Evolutionary conservation across 2,888 invertebrate genomes (phyloP).

Genomic region (Priocnemis perturbator): DNA sequence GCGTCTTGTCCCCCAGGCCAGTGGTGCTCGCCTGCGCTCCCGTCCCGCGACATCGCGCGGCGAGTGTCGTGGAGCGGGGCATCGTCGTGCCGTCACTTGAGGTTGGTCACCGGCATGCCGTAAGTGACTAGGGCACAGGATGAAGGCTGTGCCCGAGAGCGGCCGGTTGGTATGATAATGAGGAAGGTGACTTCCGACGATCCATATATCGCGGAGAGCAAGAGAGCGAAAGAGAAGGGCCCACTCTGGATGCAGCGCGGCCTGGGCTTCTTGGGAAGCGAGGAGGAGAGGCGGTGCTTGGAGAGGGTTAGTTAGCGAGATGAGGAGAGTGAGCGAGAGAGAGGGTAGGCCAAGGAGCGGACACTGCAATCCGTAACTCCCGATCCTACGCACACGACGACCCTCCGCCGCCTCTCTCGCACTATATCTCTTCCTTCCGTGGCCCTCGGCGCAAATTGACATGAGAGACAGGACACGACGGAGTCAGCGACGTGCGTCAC

Average conservation of each 20-base stretch:
- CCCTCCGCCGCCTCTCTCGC: conserved; percentile 27
- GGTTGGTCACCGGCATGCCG: conserved; percentile 68
- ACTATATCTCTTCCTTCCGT: conserved; percentile 59
- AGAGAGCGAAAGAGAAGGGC: conserved; percentile 49
- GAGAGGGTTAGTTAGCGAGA: background rate
- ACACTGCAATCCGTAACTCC: conserved; percentile 72
- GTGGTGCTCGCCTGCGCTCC: conserved; percentile 67
- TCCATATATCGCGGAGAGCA: conserved; percentile 66
- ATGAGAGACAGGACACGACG: conserved; percentile 66
- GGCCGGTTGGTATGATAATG: conserved; percentile 74
- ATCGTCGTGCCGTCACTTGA: conserved; percentile 51
- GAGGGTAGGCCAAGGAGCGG: conserved; percentile 68
- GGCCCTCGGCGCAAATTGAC: conserved; percentile 65
- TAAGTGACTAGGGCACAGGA: conserved; percentile 74
- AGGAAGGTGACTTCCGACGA: conserved; percentile 76
- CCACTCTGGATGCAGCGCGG: conserved; percentile 26
- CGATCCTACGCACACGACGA: conserved; percentile 50
- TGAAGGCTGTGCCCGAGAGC: conserved; percentile 73
- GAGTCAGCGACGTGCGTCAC: conserved; percentile 57
- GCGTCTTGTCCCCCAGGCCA: conserved; percentile 74
- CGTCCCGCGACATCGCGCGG: background rate
- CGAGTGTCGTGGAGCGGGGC: background rate
- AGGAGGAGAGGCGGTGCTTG: conserved; percentile 29
- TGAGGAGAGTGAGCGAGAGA: conserved; percentile 6
- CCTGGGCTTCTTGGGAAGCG: conserved; percentile 44